Conservation (phyloP, 92 coral and sea anemone species). For the Desmophyllum pertusum region DNA sequence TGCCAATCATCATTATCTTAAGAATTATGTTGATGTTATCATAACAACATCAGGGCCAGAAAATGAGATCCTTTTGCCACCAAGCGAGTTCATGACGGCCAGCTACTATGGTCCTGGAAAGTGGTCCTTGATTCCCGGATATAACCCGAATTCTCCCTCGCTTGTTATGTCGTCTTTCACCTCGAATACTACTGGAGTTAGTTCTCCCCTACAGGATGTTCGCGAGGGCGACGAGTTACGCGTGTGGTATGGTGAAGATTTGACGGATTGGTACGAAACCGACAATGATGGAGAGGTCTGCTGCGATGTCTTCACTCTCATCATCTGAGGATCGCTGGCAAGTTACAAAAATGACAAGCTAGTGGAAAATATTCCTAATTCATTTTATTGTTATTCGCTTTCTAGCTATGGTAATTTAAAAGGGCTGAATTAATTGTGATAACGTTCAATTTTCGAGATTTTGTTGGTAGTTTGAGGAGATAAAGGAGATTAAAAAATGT, state of each 20-base stretch:
- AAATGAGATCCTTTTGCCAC: not conserved
- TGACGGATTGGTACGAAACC: not conserved
- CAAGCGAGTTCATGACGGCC: not conserved
- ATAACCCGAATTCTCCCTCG: not conserved
- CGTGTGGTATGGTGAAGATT: constrained; percentile 14
- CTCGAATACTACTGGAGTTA: too few species aligned
- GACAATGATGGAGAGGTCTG: not conserved
- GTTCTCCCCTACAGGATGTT: too few species aligned
- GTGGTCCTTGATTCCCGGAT: constrained; percentile 15
- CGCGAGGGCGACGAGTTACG: not conserved
- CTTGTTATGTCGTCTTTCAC: not conserved
- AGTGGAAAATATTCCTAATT: not conserved
- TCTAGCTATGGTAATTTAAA: too few species aligned
- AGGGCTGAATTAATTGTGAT: too few species aligned
- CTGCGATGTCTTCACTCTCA: not conserved
- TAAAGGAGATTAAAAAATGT: too few species aligned
- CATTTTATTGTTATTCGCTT: not conserved
- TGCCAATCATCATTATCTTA: not conserved
- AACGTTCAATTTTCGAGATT: too few species aligned
- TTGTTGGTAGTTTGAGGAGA: not conserved
- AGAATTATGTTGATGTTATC: not conserved
- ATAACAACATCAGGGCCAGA: constrained; percentile 8
- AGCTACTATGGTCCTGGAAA: not conserved
- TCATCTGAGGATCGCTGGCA: not conserved
- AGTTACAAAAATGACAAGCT: not conserved